Conservation (phyloP, 2,797 vertebrate species). For the Phrynocephalus vlangalii region DNA sequence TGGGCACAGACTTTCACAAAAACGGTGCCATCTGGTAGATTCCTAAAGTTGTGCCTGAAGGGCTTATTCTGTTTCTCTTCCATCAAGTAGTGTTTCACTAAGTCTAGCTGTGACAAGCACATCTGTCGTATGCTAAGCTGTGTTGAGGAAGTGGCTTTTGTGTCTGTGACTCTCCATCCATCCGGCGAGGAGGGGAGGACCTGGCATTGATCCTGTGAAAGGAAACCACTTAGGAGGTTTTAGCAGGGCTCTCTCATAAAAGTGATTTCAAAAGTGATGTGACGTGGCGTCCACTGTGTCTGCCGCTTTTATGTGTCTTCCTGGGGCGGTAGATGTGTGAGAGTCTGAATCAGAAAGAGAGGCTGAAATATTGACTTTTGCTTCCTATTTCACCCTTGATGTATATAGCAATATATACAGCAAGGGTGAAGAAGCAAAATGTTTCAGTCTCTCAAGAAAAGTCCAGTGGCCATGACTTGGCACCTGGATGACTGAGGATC, state of each 20-base stretch:
- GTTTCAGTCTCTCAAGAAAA: no score
- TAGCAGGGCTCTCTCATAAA: not conserved
- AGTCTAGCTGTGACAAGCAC: not conserved
- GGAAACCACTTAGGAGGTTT: slow-evolving; percentile 16
- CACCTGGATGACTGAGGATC: no score
- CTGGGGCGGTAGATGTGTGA: not conserved
- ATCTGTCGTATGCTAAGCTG: not conserved
- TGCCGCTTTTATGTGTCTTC: not conserved
- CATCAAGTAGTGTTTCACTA: not conserved
- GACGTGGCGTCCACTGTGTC: fast-evolving
- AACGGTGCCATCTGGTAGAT: no score
- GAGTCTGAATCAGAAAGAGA: slow-evolving; percentile 6
- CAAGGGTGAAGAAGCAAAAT: no score
- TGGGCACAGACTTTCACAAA: no score
- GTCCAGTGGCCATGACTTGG: no score
- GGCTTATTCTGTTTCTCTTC: not conserved
- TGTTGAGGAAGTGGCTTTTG: not conserved
- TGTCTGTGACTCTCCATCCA: fast-evolving
- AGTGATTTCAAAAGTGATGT: not conserved
- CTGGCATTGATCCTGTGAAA: slow-evolving; percentile 9
- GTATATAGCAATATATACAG: not conserved
- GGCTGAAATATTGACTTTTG: slow-evolving; percentile 12
- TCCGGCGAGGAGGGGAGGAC: not conserved
- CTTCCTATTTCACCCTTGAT: not conserved
- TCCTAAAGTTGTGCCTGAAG: not conserved